Evolutionary conservation across 2,113 vertebrate genomes (phyloP).

Genomic region (Coryphaenoides rupestris): DNA sequence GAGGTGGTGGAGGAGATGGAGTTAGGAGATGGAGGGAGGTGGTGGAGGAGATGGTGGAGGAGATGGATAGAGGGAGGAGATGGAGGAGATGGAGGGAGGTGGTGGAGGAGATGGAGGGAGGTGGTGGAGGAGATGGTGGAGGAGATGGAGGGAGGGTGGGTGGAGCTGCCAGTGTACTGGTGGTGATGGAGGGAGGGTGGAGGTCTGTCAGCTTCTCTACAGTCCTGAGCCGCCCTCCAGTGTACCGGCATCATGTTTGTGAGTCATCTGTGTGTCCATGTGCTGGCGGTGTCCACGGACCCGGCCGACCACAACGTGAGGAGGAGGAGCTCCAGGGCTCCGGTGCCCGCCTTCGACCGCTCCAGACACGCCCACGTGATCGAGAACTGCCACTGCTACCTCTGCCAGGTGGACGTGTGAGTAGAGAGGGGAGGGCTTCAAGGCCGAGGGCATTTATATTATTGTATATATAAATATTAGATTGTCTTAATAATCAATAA

Average conservation of each 20-base stretch:
- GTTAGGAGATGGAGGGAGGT: no score
- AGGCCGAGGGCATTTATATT: no score
- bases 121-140: background rate
- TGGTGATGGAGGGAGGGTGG: background rate
- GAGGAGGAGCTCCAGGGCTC: slow-evolving; percentile 78
- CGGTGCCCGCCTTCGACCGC: slow-evolving; percentile 83
- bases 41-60: no score
- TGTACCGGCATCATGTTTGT: slow-evolving; percentile 85
- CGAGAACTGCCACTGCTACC: slow-evolving; percentile 94
- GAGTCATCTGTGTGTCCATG: slow-evolving; percentile 85
- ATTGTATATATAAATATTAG: no score
- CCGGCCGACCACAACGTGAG: slow-evolving; percentile 89
- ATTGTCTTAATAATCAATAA: no score
- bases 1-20: no score
- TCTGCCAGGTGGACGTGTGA: slow-evolving; percentile 97
- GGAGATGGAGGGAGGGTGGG: background rate
- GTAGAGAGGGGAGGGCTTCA: slow-evolving; percentile 48
- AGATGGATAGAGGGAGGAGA: no score
- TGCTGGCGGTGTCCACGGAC: slow-evolving; percentile 88
- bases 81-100: background rate
- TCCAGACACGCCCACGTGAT: slow-evolving; percentile 89
- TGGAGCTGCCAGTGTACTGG: background rate
- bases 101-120: no score
- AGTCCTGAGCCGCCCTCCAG: slow-evolving; percentile 65
- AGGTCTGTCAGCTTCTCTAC: background rate